Conservation (phyloP, 2,888 invertebrate species). For the Brenthis hecate region DNA sequence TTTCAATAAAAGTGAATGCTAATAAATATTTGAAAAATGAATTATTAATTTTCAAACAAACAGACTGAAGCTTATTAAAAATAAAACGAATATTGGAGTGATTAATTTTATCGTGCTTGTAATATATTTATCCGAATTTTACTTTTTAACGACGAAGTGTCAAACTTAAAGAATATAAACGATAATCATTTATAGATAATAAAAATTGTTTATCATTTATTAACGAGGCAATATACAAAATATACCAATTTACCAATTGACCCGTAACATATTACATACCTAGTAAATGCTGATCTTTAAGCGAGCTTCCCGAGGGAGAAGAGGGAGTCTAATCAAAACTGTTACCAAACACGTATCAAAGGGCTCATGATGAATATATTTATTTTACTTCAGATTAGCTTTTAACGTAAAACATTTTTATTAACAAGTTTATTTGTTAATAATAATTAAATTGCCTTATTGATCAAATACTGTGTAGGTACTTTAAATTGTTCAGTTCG, state of each 20-base stretch:
- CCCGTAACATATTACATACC: conserved; percentile 4
- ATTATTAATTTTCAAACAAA: no score
- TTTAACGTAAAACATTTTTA: neutral
- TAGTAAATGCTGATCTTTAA: conserved; percentile 27
- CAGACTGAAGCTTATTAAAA: no score
- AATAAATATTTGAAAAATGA: no score
- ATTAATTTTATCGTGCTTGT: no score
- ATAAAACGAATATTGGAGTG: no score
- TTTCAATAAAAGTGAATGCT: no score
- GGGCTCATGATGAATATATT: conserved; percentile 19
- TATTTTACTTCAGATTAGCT: conserved; percentile 6
- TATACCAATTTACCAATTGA: neutral
- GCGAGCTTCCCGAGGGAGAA: conserved; percentile 18
- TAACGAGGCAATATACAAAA: neutral
- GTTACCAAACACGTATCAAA: conserved; percentile 31
- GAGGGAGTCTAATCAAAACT: conserved; percentile 26
- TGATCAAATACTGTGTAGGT: no score
- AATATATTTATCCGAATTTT: no score
- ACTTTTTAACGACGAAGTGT: no score
- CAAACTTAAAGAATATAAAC: neutral
- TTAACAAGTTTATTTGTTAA: no score
- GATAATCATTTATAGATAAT: neutral
- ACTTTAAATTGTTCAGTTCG: no score
- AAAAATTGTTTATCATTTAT: neutral
- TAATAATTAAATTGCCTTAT: no score